A percentile compares a stretch with the other conserved stretches of the same genome.
These are phyloP conservation scores for Myathropa florea DNA, from an alignment of 2,888 invertebrate genomes.

Conservation along the genomic window DNA sequence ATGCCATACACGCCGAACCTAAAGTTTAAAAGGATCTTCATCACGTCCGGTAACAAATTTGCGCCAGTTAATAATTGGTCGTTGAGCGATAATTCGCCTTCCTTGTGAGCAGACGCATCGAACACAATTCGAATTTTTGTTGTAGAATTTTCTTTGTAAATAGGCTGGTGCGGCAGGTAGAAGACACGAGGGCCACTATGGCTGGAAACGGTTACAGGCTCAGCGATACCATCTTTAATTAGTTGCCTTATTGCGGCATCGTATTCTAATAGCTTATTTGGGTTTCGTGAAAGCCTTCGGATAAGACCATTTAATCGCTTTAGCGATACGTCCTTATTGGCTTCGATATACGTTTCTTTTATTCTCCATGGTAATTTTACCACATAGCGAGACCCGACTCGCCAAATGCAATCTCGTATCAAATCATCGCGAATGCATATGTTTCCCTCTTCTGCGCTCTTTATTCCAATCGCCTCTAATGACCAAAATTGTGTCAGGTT, in stretches of 20 bases:
- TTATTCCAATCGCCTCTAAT: too few species aligned
- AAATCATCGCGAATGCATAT: neutral
- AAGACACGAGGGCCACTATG: too few species aligned
- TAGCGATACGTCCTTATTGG: too few species aligned
- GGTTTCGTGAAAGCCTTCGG: conserved; percentile 4
- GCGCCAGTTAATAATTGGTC: conserved; percentile 35
- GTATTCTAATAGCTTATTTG: neutral
- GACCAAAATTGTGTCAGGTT: too few species aligned
- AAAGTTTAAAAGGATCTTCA: conserved; percentile 11
- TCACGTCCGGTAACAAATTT: conserved; percentile 36
- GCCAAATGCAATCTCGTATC: too few species aligned
- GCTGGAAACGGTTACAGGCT: too few species aligned
- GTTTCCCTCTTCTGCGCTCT: too few species aligned
- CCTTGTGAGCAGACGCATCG: conserved; percentile 3
- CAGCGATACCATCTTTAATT: too few species aligned
- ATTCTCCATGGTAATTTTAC: conserved; percentile 18
- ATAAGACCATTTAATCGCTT: conserved; percentile 3
- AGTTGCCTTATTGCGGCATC: too few species aligned
- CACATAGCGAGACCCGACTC: too few species aligned
- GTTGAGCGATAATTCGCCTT: conserved; percentile 3
- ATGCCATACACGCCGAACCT: conserved; percentile 10
- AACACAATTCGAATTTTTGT: conserved; percentile 13
- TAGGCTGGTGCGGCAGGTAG: conserved; percentile 9
- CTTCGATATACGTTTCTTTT: neutral
- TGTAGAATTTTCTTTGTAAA: neutral